phyloP scores from a whole-genome alignment of 2,113 vertebrate genomes.

The Arenaria interpres region DNA sequence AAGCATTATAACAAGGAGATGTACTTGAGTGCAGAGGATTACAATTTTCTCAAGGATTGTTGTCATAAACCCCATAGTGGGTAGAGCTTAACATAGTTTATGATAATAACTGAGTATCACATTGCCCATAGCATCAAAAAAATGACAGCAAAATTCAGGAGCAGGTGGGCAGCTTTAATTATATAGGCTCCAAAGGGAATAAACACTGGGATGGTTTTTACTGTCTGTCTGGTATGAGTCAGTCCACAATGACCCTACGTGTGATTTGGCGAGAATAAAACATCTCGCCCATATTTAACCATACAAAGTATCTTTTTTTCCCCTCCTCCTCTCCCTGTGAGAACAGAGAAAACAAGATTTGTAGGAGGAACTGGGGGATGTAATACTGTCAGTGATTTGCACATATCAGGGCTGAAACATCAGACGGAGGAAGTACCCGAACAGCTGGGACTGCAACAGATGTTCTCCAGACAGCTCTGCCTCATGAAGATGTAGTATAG shows the following conservation, averaged over 20 bases:
- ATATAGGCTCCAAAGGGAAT: slow-evolving; percentile 61
- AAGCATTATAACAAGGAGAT: slow-evolving; percentile 67
- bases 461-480: slow-evolving; percentile 74
- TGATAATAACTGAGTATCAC: slow-evolving; percentile 63
- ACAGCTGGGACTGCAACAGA: slow-evolving; percentile 73
- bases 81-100: slow-evolving; percentile 59
- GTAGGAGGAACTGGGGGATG: slow-evolving; percentile 36
- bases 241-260: slow-evolving; percentile 27
- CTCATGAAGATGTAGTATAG: slow-evolving; percentile 63
- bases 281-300: background rate
- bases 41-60: slow-evolving; percentile 64
- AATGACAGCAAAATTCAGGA: slow-evolving; percentile 65
- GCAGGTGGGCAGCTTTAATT: slow-evolving; percentile 70
- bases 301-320: background rate
- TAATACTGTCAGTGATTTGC: slow-evolving; percentile 44
- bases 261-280: background rate
- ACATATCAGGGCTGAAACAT: slow-evolving; percentile 43
- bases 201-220: slow-evolving; percentile 49
- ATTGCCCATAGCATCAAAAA: slow-evolving; percentile 59
- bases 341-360: slow-evolving; percentile 56
- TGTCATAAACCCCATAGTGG: slow-evolving; percentile 47
- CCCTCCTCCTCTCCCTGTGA: background rate
- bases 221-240: slow-evolving; percentile 54
- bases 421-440: slow-evolving; percentile 59
- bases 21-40: slow-evolving; percentile 59